phyloP scores from a whole-genome alignment of 2,113 vertebrate genomes.

The Peromyscus californicus region DNA sequence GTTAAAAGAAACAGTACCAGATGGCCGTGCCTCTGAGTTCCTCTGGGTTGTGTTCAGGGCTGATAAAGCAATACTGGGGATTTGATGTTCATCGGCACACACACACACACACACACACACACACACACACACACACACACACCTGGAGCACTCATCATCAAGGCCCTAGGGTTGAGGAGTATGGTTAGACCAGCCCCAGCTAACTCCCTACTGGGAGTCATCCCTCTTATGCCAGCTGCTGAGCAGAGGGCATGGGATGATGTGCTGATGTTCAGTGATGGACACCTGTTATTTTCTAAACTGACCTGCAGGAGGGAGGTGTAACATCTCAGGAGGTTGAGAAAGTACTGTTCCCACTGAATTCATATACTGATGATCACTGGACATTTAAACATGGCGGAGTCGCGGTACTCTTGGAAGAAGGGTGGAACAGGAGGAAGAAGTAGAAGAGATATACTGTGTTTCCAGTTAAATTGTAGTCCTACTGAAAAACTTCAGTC shows the following conservation, averaged over 20 bases:
- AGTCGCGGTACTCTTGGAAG: background rate
- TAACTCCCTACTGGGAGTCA: background rate
- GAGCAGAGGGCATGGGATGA: background rate
- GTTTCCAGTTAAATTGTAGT: background rate
- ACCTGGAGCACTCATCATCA: background rate
- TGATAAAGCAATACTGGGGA: background rate
- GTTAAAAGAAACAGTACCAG: background rate
- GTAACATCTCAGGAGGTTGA: background rate
- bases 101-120: background rate
- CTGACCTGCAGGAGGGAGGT: background rate
- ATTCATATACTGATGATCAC: background rate
- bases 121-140: background rate
- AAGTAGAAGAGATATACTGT: background rate
- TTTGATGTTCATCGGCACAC: background rate
- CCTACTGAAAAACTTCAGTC: background rate
- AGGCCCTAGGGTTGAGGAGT: background rate
- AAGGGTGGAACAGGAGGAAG: accelerated
- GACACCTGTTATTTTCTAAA: background rate
- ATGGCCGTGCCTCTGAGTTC: background rate
- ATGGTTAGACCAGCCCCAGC: background rate
- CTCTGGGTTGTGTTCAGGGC: background rate
- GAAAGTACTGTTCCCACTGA: background rate
- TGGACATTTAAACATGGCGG: background rate
- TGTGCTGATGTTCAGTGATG: background rate
- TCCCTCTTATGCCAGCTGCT: background rate